Percentiles rank a stretch among this genome's conserved stretches.
Evolutionary conservation across 2,113 vertebrate genomes (phyloP).

Genomic region (Mirounga angustirostris): DNA sequence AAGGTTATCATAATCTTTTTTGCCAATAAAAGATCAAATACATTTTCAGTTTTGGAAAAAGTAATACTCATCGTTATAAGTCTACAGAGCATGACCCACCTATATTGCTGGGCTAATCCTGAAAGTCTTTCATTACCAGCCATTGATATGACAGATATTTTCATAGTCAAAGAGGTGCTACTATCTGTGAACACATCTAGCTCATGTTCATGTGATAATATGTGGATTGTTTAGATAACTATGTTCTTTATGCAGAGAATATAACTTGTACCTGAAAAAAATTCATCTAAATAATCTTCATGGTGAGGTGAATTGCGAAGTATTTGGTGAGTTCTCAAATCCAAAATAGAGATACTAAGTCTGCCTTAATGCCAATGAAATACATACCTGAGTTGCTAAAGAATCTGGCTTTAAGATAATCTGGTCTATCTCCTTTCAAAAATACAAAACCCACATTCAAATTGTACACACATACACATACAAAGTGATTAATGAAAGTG

Average conservation of each 20-base stretch:
- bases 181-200: not conserved
- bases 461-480: conserved; percentile 37
- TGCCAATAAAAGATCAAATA: conserved; percentile 10
- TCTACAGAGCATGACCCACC: conserved; percentile 38
- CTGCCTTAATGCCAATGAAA: not conserved
- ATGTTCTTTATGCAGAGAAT: not conserved
- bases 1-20: conserved; percentile 60
- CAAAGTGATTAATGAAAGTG: conserved; percentile 43
- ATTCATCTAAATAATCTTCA: not conserved
- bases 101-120: conserved; percentile 31
- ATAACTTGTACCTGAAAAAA: not conserved
- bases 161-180: not conserved
- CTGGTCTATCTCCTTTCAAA: not conserved
- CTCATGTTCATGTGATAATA: not conserved
- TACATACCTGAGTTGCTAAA: not conserved
- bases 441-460: conserved; percentile 56
- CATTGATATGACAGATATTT: not conserved
- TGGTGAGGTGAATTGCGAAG: not conserved
- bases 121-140: conserved; percentile 18
- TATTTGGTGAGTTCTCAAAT: not conserved
- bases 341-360: not conserved
- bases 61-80: conserved; percentile 1
- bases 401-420: not conserved
- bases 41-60: conserved; percentile 58
- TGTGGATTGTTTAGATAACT: not conserved